phyloP scores from a whole-genome alignment of 2,113 vertebrate genomes.

The Ceuthmochares aereus region DNA sequence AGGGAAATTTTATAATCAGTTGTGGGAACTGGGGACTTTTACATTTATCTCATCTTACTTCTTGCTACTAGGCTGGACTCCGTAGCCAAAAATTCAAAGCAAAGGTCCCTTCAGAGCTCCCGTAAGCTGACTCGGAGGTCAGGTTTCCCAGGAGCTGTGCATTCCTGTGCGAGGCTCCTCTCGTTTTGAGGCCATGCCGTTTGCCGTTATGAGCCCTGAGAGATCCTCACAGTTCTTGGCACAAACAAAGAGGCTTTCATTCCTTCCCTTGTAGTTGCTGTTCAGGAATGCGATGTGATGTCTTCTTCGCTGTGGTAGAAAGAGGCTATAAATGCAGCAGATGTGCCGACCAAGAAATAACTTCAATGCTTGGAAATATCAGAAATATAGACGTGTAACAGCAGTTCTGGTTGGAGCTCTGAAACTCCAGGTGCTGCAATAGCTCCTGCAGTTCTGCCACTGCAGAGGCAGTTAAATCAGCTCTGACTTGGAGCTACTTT shows the following conservation, averaged over 20 bases:
- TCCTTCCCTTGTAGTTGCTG: not conserved
- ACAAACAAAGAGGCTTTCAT: not conserved
- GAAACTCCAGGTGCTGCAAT: not conserved
- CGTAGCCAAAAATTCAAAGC: not conserved
- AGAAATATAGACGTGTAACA: too few species aligned
- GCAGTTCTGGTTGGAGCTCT: too few species aligned
- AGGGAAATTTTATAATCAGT: not conserved
- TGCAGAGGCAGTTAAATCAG: not conserved
- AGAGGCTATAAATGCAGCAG: constrained; percentile 3
- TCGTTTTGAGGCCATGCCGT: fast-evolving
- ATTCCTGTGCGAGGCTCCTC: not conserved
- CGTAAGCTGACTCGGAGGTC: not conserved
- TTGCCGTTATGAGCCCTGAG: not conserved
- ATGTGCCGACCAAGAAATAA: not conserved
- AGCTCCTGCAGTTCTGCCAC: not conserved
- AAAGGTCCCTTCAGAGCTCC: not conserved
- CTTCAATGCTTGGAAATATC: not conserved
- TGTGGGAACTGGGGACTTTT: not conserved
- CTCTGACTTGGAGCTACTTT: not conserved
- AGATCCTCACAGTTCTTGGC: not conserved
- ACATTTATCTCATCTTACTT: not conserved
- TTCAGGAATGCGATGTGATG: not conserved
- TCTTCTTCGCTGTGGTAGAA: not conserved
- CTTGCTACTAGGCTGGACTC: not conserved
- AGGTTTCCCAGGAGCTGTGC: not conserved